phyloP scores from a whole-genome alignment of 2,888 invertebrate genomes.

The Microplitis deprimator region DNA sequence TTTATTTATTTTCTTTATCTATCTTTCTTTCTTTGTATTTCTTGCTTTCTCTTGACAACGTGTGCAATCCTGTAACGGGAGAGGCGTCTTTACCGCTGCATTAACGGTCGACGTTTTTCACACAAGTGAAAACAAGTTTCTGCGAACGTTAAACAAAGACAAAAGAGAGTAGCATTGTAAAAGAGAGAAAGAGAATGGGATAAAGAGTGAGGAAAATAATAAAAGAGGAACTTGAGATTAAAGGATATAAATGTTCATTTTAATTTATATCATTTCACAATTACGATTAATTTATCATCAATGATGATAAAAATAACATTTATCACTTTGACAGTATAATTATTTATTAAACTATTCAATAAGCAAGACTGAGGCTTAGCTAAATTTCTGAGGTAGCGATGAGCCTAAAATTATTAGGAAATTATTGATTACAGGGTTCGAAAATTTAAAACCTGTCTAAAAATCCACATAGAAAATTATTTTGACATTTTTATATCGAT shows the following conservation, averaged over 20 bases:
- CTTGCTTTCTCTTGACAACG: constrained; percentile 39
- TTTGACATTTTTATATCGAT: too few species aligned
- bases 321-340: background rate
- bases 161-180: background rate
- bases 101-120: constrained; percentile 71
- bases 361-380: too few species aligned
- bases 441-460: too few species aligned
- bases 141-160: constrained; percentile 27
- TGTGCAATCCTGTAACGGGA: constrained; percentile 69
- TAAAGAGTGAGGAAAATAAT: background rate
- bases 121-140: constrained; percentile 69
- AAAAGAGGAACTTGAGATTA: background rate
- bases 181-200: constrained; percentile 6
- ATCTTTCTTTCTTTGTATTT: background rate
- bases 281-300: background rate
- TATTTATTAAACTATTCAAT: too few species aligned
- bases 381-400: too few species aligned
- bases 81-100: constrained; percentile 72
- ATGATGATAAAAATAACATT: background rate
- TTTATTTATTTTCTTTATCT: background rate
- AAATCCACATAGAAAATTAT: too few species aligned
- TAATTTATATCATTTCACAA: background rate
- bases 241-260: background rate
- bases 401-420: too few species aligned
- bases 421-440: too few species aligned